Evolutionary conservation across 2,113 vertebrate genomes (phyloP).

Genomic region (Oreotrochilus melanogaster): DNA sequence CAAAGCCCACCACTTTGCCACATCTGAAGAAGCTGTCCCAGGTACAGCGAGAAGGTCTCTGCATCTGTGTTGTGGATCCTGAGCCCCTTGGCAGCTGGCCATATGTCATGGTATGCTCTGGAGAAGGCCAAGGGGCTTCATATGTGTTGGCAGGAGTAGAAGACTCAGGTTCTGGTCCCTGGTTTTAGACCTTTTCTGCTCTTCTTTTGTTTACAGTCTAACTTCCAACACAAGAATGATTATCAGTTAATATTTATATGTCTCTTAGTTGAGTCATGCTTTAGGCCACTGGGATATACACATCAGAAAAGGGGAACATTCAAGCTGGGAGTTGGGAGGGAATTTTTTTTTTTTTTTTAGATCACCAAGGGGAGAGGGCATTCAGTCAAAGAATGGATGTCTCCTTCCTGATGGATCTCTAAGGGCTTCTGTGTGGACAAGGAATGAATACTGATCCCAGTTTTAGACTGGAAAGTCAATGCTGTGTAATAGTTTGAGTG

Average conservation of each 20-base stretch:
- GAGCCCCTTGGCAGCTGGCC: background rate
- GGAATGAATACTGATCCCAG: background rate
- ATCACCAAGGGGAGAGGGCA: background rate
- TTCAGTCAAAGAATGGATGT: background rate
- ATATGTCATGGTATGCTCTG: accelerated
- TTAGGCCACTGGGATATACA: background rate
- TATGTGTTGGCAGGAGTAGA: background rate
- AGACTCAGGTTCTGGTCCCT: background rate
- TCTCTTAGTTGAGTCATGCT: background rate
- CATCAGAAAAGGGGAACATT: background rate
- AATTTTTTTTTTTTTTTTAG: background rate
- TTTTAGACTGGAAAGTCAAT: background rate
- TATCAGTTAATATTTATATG: background rate
- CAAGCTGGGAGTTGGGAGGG: background rate
- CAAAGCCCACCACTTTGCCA: background rate
- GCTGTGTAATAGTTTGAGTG: background rate
- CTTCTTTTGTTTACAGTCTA: background rate
- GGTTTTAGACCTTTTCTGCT: background rate
- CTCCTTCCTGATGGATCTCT: background rate
- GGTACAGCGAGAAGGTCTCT: background rate
- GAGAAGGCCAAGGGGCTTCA: background rate
- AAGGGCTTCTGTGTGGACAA: background rate
- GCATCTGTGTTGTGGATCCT: background rate
- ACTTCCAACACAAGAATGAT: accelerated
- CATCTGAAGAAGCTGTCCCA: background rate